Evolutionary conservation across 2,888 invertebrate species (phyloP), one percentile per base, ranked within the genome.

Genomic region (Carcina quercana): DNA sequence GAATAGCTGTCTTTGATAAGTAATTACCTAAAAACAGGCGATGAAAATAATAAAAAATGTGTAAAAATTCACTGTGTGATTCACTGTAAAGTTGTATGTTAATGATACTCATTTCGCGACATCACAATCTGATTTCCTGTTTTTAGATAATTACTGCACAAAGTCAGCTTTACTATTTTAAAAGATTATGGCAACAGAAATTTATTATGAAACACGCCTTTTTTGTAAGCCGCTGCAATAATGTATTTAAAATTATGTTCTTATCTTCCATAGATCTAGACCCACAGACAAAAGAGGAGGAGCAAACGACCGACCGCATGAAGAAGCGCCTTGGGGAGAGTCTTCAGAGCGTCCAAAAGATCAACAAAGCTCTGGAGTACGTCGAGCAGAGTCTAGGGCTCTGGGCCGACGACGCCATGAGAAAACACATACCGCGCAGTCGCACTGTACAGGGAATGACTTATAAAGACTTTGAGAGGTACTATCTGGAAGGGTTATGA

Each of bases 301-400:
- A 57, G 0, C 45, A 45, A 3, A 44, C 40, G 1, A 40, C 56
- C 8, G 82, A 83, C 42, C 65, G 53, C 41, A 62, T 74, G 7
- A 82, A 80, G 43, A 80, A 78, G 33, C 49, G 53, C 1, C 57
- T 76, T 1, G 61, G 60, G 32, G 70, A 68, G 5, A 71, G 65
- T 33, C 43, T 75, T 0, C 29, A 51, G 0, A 56, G 46, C 26
- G 44, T 82, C 11, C 62, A 74, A 30, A 76, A 66, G 28, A 65
- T 54, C 0, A 40, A 40, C 0, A 73, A 72, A 39, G 59, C 55
- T 0, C 28, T 82, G 2, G 63, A 66, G 3, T 21, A 59, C 0
- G 64, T 64, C 0, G 40, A 53, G 6, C 71, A 74, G 1, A 65
- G 73, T 34, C 38, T 83, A 0, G 48, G 45, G 2, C 51, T 76